Evolutionary conservation across 1,140 invertebrate species (phyloP), one percentile per base, ranked within the genome.

Genomic region (Scylla paramamosain): DNA sequence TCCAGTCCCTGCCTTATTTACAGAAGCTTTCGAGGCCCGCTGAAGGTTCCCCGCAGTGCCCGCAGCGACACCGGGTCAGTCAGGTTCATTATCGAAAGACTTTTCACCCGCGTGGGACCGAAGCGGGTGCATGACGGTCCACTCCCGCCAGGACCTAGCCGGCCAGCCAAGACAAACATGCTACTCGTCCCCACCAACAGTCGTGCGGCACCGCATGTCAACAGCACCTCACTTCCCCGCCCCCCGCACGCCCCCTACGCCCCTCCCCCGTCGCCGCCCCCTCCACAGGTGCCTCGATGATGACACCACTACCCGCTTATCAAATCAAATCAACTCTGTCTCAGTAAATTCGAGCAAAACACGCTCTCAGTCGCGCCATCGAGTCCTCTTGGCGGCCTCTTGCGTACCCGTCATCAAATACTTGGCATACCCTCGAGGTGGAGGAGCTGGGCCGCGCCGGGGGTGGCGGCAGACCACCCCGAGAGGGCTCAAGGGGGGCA

Each of bases 381-480:
- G 93, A 94, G 93, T 45, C 93, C 93, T 82, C 93, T 94, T n/a
- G 84, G 86, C 87, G 86, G 93, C 93, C 93, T 94, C 93, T 94
- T 94, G 93, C 93, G 28, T 94, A 90, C 93, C 93, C 93, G 93
- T 94, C 93, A 94, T 94, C 93, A 94, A 94, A 94, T 94, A 94
- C 93, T 94, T 90, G 93, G 93, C 93, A 77, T 93, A 87, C 93
- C 93, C 93, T 94, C 87, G 93, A 94, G 31, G 48, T 77, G 93
- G 77, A 94, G 93, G 93, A 94, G 93, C 16, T 10, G 59, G 86
- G 52, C 52, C 14, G 29, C 29, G 52, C 90, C 46, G 46, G 89
- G 48, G 48, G 89, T 28, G 89, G 89, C 87, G 87, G 87, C 20
- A 20, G 48, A 77, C 90, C 89, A 59, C 89, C 89, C 89, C 52